Base-by-base conservation (phyloP, 2,888 invertebrate genomes). In the Xestia xanthographa region DNA sequence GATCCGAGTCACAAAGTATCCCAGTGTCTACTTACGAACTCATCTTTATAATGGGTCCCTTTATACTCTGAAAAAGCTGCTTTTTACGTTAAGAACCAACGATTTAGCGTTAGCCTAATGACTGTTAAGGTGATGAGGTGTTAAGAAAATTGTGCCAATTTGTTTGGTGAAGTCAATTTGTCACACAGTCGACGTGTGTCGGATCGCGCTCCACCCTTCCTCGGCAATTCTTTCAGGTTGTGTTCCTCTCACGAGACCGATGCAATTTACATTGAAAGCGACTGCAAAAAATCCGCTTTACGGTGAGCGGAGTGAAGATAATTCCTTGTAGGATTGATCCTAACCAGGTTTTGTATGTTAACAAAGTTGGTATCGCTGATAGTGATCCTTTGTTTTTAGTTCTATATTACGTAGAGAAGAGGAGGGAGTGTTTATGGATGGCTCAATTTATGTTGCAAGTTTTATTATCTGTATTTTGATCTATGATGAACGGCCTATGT, bases 261-360 rank as follows among this genome's bases (percentile, higher is more conserved):
- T 93, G 91, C 92, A 91, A 93, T 93, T 92, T 93, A 92, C 92
- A 93, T 93, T 84, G 88, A 91, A 90, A 92, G 88, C 85, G 88
- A 84, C 87, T 89, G 89, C 88, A 92, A 92, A 92, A 92, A 81
- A 78, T 56, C 73, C 66, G 77, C 60, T 75, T 79, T 71, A 68
- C 67, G 41, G 66, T 70, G 66, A 68, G 77, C 58, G 72, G 60
- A 72, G 50, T 67, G 58, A 66, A 79, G 75, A 79, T 82, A 77
- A 77, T 82, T 81, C 72, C 77, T 77, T 48, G 62, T 76, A 74
- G 75, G 45, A 62, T 75, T 65, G 69, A 73, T 56, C 63, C 62
- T 53, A 81, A 66, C 66, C 70, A 75, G 45, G 53, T 79, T 81
- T 81, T 66, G 77, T 58, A 66, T 71, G 29, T 58, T 48, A 56